Conservation (phyloP, 2,113 vertebrate species). For the Pangasianodon gigas region DNA sequence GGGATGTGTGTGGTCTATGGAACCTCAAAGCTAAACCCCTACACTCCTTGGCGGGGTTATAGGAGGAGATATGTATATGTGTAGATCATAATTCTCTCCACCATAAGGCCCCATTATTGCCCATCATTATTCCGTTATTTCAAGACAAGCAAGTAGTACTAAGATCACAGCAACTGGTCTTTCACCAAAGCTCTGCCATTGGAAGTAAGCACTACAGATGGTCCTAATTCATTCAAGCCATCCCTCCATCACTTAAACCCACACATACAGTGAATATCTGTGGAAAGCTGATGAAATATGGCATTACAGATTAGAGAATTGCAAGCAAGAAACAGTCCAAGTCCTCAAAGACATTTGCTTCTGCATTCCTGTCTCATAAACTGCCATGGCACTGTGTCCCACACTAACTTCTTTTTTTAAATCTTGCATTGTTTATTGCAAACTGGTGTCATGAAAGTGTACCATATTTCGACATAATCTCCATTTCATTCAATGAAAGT, state of each 20-base stretch:
- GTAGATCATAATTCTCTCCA: conserved; percentile 11
- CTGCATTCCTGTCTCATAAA: not conserved
- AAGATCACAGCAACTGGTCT: conserved; percentile 9
- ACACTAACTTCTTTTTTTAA: not conserved
- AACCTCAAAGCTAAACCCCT: conserved; percentile 17
- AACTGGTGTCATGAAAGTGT: not conserved
- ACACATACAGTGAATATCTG: not conserved
- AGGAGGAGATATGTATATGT: not conserved
- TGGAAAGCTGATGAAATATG: conserved; percentile 11
- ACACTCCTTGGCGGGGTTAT: not conserved
- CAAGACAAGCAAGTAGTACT: not conserved
- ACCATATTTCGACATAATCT: not conserved
- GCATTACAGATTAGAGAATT: conserved; percentile 1
- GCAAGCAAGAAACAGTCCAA: not conserved
- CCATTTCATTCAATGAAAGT: too few species aligned
- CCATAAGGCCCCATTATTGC: not conserved
- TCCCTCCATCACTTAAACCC: conserved; percentile 1
- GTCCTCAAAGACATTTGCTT: not conserved
- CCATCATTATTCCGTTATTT: conserved; percentile 19
- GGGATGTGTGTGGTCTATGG: conserved; percentile 39
- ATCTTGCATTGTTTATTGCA: not conserved
- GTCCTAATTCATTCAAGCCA: conserved; percentile 28
- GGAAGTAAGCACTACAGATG: conserved; percentile 33
- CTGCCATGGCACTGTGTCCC: too few species aligned
- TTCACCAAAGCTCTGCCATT: conserved; percentile 26